Evolutionary conservation across 1,140 invertebrate species (phyloP).

Genomic region (silkworm (Bombyx mori)): DNA sequence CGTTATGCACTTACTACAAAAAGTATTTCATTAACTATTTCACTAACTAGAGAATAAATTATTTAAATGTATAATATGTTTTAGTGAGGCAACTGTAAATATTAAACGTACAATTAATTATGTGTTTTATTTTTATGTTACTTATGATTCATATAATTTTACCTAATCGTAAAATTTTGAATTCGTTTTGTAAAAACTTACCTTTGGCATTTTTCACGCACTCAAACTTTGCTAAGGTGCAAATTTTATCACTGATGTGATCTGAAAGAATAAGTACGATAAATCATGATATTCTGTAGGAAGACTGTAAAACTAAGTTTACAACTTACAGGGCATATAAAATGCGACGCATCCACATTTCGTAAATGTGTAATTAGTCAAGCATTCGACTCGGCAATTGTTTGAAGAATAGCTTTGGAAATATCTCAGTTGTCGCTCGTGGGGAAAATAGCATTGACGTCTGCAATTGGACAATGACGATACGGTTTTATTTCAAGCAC

Average conservation of each 20-base stretch:
- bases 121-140: too few relatives aligned
- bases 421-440: conserved; percentile 66
- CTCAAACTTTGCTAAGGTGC: background rate
- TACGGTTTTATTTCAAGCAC: too few relatives aligned
- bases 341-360: conserved; percentile 16
- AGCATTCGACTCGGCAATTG: conserved; percentile 22
- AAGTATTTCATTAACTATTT: too few relatives aligned
- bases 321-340: conserved; percentile 19
- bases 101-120: too few relatives aligned
- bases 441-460: conserved; percentile 71
- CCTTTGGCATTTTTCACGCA: background rate
- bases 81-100: too few relatives aligned
- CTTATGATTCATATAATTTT: too few relatives aligned
- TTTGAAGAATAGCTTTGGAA: conserved; percentile 77
- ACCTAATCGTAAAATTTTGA: too few relatives aligned
- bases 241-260: background rate
- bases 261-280: background rate
- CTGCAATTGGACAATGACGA: conserved; percentile 11
- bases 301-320: background rate
- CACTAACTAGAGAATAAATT: too few relatives aligned
- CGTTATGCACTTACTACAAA: too few relatives aligned
- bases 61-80: too few relatives aligned
- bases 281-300: background rate
- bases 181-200: background rate
- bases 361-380: conserved; percentile 48